These are phyloP conservation scores for Eudasyphora cyanicolor DNA, from an alignment of 2,888 invertebrate species.

Conservation along the genomic window DNA sequence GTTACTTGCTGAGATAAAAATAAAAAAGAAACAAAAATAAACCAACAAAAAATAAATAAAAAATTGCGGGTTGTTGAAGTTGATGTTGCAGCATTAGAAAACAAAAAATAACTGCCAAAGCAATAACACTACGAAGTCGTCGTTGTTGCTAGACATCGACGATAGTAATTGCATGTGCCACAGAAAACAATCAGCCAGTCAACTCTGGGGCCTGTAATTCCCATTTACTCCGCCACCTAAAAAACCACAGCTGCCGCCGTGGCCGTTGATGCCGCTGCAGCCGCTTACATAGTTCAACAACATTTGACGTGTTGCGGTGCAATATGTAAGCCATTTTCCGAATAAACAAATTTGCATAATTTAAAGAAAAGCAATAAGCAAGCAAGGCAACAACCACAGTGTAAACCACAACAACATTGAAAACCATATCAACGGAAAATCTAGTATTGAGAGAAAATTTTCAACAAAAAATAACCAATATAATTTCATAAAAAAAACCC, in stretches of 20 bases:
- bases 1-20: conserved; percentile 50
- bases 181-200: conserved; percentile 33
- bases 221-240: background rate
- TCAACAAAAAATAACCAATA: conserved; percentile 34
- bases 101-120: background rate
- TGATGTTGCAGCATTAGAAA: conserved; percentile 6
- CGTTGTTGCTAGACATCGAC: too few species aligned
- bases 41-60: too few species aligned
- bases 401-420: background rate
- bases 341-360: conserved; percentile 64
- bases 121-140: background rate
- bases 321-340: conserved; percentile 53
- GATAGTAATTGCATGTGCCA: conserved; percentile 36
- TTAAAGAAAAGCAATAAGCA: conserved; percentile 19
- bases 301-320: conserved; percentile 62
- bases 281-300: conserved; percentile 65
- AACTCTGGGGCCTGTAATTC: background rate
- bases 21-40: conserved; percentile 41
- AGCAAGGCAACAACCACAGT: conserved; percentile 17
- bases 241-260: conserved; percentile 35
- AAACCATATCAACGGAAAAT: conserved; percentile 11
- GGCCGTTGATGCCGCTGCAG: background rate
- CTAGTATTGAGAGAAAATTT: conserved; percentile 49
- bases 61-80: conserved; percentile 18
- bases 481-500: conserved; percentile 17